These are phyloP conservation scores for Lichenostomus cassidix DNA, from an alignment of 2,113 vertebrate genomes.

Conservation along the genomic window DNA sequence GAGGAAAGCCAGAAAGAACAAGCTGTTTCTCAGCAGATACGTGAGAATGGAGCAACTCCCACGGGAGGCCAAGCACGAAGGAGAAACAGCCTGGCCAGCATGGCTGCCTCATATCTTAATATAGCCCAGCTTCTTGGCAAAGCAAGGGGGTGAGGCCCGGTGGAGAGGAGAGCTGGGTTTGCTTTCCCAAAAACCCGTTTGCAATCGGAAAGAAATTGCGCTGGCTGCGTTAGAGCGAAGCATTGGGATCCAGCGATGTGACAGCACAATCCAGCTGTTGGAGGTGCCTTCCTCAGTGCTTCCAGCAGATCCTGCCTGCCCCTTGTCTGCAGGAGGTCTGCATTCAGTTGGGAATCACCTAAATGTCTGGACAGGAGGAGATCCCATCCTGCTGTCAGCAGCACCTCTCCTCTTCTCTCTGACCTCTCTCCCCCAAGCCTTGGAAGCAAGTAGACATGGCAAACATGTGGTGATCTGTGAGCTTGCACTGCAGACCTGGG, in stretches of 20 bases:
- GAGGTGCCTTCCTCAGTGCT: neutral
- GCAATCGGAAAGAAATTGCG: neutral
- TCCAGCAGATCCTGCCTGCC: neutral
- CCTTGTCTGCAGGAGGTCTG: neutral
- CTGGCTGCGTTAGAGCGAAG: neutral
- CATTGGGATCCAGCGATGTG: neutral
- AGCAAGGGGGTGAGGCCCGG: neutral
- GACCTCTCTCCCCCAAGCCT: neutral
- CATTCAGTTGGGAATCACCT: neutral
- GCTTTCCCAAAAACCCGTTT: neutral
- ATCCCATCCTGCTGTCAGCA: neutral
- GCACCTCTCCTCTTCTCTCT: neutral
- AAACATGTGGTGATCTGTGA: neutral
- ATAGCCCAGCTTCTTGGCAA: constrained; percentile 38
- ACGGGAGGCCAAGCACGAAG: neutral
- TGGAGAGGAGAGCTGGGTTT: neutral
- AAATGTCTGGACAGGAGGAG: neutral
- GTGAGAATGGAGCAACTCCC: constrained; percentile 44
- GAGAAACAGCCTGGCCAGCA: neutral
- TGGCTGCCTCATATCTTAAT: constrained; percentile 13
- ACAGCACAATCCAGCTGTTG: neutral
- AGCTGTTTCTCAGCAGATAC: constrained; percentile 39
- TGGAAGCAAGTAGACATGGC: neutral
- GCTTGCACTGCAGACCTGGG: neutral
- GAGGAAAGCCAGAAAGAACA: constrained; percentile 38